Base-by-base conservation (phyloP, 2,888 invertebrate species). In the Sericinus montela region DNA sequence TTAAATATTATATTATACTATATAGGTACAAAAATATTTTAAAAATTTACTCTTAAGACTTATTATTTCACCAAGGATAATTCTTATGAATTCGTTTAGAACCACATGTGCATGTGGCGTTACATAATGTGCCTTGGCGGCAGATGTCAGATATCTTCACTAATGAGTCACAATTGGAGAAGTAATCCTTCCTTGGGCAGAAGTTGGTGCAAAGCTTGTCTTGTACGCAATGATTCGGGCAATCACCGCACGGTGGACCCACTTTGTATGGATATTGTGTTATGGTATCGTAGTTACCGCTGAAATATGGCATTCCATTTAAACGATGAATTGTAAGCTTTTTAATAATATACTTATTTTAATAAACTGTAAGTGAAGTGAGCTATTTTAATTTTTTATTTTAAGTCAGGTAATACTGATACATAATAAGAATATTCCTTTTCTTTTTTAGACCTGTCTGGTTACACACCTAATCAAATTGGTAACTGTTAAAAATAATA, bases 31-130 rank as follows among this genome's bases (percentile, higher is more conserved):
- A n/a, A n/a, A n/a, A n/a, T n/a, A n/a, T n/a, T n/a, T n/a, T n/a
- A n/a, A n/a, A n/a, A n/a, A n/a, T n/a, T n/a, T n/a, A n/a, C n/a
- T n/a, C n/a, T n/a, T n/a, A n/a, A n/a, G n/a, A 14, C 11, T 32
- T 19, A 25, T 3, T 16, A 28, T 7, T 30, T 38, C 28, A 62
- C 65, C 69, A 73, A 1, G 73, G 73, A 48, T 67, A 59, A 46
- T 72, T 72, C 46, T 62, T 69, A 44, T 69, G 71, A 57, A 88
- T 59, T 40, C 64, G 91, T 72, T 91, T 91, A 58, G 82, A 82
- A 41, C 86, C 86, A 70, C 95, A 95, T 42, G 79, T 77, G 72
- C 95, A 95, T 3, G 95, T 95, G 0, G 95, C 95, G 53, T 91
- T 91, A 72, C 95, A 95, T n/a, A n/a, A n/a, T 42, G 91, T 80